phyloP scores from a whole-genome alignment of 1,140 invertebrate genomes.

The Drosophila nikananu region DNA sequence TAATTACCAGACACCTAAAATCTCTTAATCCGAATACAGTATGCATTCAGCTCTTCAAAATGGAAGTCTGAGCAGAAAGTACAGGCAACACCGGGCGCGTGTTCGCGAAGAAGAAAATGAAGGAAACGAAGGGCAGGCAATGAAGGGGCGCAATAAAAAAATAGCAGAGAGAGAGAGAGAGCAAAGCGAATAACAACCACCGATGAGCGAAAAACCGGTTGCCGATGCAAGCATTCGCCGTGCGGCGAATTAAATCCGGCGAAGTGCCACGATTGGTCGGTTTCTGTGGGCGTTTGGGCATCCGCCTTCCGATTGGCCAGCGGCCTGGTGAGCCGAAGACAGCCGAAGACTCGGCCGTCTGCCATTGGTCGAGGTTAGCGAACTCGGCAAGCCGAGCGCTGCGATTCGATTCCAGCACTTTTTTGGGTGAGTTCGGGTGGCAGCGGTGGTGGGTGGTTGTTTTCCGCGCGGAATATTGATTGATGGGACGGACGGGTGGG shows the following conservation, averaged over 20 bases:
- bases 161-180: conserved; percentile 20
- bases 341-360: conserved; percentile 5
- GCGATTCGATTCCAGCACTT: conserved; percentile 18
- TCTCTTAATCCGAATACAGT: not conserved
- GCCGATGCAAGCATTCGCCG: conserved; percentile 29
- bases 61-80: conserved; percentile 34
- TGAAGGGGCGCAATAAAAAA: not conserved
- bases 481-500: conserved; percentile 57
- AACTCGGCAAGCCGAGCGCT: conserved; percentile 24
- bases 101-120: conserved; percentile 37
- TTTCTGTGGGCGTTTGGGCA: conserved; percentile 12
- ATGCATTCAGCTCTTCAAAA: conserved; percentile 15
- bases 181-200: conserved; percentile 20
- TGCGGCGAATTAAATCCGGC: conserved; percentile 34
- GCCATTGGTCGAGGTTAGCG: conserved; percentile 20
- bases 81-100: conserved; percentile 35
- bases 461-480: conserved; percentile 63
- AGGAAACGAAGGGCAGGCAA: conserved; percentile 24
- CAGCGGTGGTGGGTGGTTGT: conserved; percentile 50
- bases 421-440: conserved; percentile 34
- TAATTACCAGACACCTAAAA: not conserved
- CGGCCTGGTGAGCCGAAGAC: conserved; percentile 13
- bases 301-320: conserved; percentile 14
- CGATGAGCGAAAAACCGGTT: conserved; percentile 48
- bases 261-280: conserved; percentile 24